phyloP scores from a whole-genome alignment of 2,888 invertebrate species.

The Creontiades dilutus region DNA sequence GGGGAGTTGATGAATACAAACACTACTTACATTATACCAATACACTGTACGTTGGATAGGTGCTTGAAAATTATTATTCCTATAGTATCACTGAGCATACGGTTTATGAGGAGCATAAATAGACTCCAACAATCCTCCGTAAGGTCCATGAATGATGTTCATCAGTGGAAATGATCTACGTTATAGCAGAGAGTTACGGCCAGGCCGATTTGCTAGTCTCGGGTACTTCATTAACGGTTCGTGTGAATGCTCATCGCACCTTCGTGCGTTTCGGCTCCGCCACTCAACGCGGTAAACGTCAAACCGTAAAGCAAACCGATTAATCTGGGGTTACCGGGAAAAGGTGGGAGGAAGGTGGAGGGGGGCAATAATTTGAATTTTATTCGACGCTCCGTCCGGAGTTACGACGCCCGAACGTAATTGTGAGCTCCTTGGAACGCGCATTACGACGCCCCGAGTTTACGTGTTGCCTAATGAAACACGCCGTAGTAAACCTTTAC shows the following conservation, averaged over 20 bases:
- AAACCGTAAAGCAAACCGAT: background rate
- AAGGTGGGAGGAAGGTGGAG: too few species aligned
- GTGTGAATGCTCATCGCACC: background rate
- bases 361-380: slow-evolving; percentile 33
- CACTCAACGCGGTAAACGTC: background rate
- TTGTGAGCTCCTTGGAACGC: slow-evolving; percentile 54
- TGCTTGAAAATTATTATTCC: too few species aligned
- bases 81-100: too few species aligned
- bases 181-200: too few species aligned
- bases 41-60: too few species aligned
- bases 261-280: slow-evolving; percentile 4
- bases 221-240: background rate
- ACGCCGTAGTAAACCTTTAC: slow-evolving; percentile 43
- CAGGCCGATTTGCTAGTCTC: too few species aligned
- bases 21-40: too few species aligned
- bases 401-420: slow-evolving; percentile 12
- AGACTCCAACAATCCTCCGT: too few species aligned
- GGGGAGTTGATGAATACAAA: too few species aligned
- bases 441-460: slow-evolving; percentile 50
- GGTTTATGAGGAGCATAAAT: too few species aligned
- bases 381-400: slow-evolving; percentile 15
- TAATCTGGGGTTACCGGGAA: background rate
- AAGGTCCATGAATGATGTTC: too few species aligned
- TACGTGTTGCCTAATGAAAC: slow-evolving; percentile 54
- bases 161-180: too few species aligned